Evolutionary conservation across 2,797 vertebrate species (phyloP).

Genomic region (Etheostoma nigrum): DNA sequence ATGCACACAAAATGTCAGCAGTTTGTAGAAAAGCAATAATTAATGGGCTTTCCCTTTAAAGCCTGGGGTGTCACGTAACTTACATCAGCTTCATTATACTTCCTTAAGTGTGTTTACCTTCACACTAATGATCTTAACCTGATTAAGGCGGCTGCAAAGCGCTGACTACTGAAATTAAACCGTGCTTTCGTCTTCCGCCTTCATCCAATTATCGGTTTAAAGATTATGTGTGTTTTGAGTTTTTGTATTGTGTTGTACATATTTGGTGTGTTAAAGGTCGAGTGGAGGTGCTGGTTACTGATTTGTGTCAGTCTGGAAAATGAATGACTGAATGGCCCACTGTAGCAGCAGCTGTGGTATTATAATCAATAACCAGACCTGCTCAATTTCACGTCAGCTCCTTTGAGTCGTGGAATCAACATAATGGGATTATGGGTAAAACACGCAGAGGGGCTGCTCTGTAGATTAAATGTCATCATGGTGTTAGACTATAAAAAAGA

Average conservation of each 20-base stretch:
- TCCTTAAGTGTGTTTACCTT: conserved; percentile 13
- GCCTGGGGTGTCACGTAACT: conserved; percentile 18
- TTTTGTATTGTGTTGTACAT: too few relatives aligned
- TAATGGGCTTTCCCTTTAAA: conserved; percentile 26
- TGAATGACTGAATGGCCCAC: not conserved
- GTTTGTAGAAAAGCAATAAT: conserved; percentile 26
- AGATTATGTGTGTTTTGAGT: too few relatives aligned
- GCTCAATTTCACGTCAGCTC: conserved; percentile 25
- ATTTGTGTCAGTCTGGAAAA: conserved; percentile 14
- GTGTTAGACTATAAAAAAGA: conserved; percentile 21
- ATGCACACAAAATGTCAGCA: not conserved
- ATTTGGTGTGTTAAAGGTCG: conserved; percentile 14
- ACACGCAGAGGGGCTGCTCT: conserved; percentile 29
- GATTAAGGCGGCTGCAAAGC: not conserved
- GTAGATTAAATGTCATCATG: conserved; percentile 42
- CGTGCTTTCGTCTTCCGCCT: not conserved
- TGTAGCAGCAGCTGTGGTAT: conserved; percentile 9
- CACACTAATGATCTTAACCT: conserved; percentile 32
- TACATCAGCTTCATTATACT: conserved; percentile 41
- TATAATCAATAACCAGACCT: conserved; percentile 37
- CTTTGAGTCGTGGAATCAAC: not conserved
- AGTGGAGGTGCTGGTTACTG: too few relatives aligned
- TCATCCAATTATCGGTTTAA: not conserved
- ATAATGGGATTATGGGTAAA: conserved; percentile 42
- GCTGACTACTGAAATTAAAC: not conserved